phyloP scores from a whole-genome alignment of 2,113 vertebrate genomes.

The Scartelaos histophorus region DNA sequence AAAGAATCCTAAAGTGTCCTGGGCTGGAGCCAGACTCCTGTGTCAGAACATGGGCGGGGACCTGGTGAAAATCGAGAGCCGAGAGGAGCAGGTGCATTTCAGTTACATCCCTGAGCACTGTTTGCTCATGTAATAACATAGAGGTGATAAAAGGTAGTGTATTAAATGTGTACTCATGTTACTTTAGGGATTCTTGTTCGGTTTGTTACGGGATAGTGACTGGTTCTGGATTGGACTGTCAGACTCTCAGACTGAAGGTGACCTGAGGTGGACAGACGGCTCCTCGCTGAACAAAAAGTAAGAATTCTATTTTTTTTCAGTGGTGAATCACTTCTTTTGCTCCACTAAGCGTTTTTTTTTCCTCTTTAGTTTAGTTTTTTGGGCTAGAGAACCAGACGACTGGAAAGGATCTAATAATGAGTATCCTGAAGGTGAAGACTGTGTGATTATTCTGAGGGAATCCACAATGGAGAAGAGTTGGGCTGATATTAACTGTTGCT shows the following conservation, averaged over 20 bases:
- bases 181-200: conserved; percentile 23
- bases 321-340: background rate
- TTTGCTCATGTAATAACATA: no score
- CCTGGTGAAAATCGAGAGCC: no score
- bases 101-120: no score
- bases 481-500: conserved; percentile 34
- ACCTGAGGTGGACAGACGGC: conserved; percentile 55
- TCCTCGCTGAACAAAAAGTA: conserved; percentile 26
- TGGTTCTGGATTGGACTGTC: conserved; percentile 68
- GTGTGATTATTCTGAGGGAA: conserved; percentile 32
- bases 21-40: no score
- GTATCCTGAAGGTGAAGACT: conserved; percentile 46
- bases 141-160: no score
- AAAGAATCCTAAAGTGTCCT: no score
- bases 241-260: background rate
- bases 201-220: rapidly evolving
- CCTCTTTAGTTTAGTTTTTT: conserved; percentile 24
- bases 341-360: background rate
- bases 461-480: rapidly evolving
- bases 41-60: no score
- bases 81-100: no score
- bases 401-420: rapidly evolving
- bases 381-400: conserved; percentile 49
- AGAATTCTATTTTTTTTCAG: background rate
- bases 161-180: background rate